phyloP scores from a whole-genome alignment of 2,113 vertebrate genomes.

The Hippocampus guttulatus region DNA sequence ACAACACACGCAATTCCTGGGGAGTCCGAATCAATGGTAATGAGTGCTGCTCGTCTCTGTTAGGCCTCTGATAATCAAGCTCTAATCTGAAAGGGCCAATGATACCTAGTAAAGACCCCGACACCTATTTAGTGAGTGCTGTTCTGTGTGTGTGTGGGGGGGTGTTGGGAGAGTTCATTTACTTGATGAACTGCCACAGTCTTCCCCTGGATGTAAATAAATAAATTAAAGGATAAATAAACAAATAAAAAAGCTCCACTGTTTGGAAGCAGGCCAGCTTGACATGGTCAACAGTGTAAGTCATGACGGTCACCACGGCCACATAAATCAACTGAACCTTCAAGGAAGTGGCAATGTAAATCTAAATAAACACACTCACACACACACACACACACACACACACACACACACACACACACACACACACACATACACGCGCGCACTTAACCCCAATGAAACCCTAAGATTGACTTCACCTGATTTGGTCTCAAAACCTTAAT shows the following conservation, averaged over 20 bases:
- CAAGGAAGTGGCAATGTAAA: background rate
- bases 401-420: background rate
- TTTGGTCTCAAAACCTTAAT: too few relatives aligned
- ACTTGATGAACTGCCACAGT: background rate
- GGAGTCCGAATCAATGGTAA: constrained; percentile 50
- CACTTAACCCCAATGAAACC: background rate
- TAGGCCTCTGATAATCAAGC: constrained; percentile 45
- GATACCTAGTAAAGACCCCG: constrained; percentile 16
- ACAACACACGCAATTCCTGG: constrained; percentile 14
- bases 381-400: background rate
- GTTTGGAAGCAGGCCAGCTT: background rate
- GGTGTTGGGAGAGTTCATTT: background rate
- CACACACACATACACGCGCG: too few relatives aligned
- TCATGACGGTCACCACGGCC: background rate
- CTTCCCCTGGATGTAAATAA: background rate
- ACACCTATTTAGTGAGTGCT: constrained; percentile 11
- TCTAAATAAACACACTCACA: background rate
- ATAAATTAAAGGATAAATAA: background rate
- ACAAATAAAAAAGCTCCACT: background rate
- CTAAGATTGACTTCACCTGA: too few relatives aligned
- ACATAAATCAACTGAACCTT: background rate
- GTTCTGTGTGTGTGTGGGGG: background rate
- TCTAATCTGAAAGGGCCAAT: constrained; percentile 26
- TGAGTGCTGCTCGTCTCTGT: constrained; percentile 36
- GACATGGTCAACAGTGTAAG: constrained; percentile 1